Percentiles rank a stretch among this genome's conserved stretches.
These are phyloP conservation scores for Cataglyphis cursor DNA, from an alignment of 2,888 invertebrate species.

Conservation along the genomic window DNA sequence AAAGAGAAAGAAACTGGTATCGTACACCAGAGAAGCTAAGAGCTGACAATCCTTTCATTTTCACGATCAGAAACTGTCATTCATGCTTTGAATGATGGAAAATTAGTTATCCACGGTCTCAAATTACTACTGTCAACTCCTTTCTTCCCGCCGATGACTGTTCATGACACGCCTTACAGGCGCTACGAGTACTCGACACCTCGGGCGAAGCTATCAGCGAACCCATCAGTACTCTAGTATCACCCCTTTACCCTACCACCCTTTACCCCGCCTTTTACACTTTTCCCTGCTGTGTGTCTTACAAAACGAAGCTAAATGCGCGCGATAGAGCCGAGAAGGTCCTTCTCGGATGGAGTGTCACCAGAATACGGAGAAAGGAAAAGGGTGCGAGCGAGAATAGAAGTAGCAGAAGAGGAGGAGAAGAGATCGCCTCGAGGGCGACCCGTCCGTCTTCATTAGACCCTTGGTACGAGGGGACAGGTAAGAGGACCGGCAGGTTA, in stretches of 20 bases:
- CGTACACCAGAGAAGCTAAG: not conserved
- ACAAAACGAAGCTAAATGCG: slow-evolving; percentile 66
- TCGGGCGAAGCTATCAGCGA: slow-evolving; percentile 6
- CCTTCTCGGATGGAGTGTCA: slow-evolving; percentile 60
- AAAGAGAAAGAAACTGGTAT: not conserved
- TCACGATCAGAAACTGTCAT: not conserved
- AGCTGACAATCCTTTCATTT: not conserved
- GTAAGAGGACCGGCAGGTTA: slow-evolving; percentile 67
- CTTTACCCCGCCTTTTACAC: not conserved
- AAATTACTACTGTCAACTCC: slow-evolving; percentile 40
- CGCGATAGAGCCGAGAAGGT: slow-evolving; percentile 56
- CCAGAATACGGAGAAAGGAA: slow-evolving; percentile 22
- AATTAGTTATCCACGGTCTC: slow-evolving; percentile 32
- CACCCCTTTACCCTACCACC: slow-evolving; percentile 7
- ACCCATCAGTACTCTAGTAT: slow-evolving; percentile 5
- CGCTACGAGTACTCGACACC: not conserved
- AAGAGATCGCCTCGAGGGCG: slow-evolving; percentile 30
- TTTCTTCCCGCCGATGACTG: slow-evolving; percentile 3
- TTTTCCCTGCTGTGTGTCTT: not conserved
- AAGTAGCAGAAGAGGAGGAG: slow-evolving; percentile 21
- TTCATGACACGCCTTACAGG: not conserved
- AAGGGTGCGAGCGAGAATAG: not conserved
- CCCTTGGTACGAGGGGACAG: slow-evolving; percentile 65
- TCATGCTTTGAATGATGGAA: slow-evolving; percentile 34
- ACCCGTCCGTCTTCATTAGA: slow-evolving; percentile 70